Percentiles rank a stretch among this genome's conserved stretches.
phyloP scores from a whole-genome alignment of 1,140 invertebrate species.

The Bombus pyrosoma region DNA sequence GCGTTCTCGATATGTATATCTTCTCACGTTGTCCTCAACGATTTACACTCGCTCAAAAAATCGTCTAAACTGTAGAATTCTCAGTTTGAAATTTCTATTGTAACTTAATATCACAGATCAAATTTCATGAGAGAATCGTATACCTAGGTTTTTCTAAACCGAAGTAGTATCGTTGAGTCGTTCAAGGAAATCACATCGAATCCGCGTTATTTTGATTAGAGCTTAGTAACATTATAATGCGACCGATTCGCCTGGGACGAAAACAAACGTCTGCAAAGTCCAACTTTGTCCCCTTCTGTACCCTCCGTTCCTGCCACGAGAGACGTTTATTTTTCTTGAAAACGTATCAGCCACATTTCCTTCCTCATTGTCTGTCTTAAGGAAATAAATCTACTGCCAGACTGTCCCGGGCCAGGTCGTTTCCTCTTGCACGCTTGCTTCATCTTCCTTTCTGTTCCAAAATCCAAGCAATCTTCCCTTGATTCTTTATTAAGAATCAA shows the following conservation, averaged over 20 bases:
- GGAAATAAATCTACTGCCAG: slow-evolving; percentile 72
- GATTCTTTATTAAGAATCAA: background rate
- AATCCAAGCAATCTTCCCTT: background rate
- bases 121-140: too few species aligned
- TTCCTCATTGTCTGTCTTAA: slow-evolving; percentile 75
- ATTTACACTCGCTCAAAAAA: too few species aligned
- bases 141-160: background rate
- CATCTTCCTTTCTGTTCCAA: background rate
- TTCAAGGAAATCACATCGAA: background rate
- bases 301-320: slow-evolving; percentile 24
- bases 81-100: too few species aligned
- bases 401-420: slow-evolving; percentile 35
- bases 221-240: slow-evolving; percentile 61
- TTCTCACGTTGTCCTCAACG: too few species aligned
- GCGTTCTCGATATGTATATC: too few species aligned
- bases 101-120: too few species aligned
- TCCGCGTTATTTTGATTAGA: slow-evolving; percentile 55
- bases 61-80: too few species aligned
- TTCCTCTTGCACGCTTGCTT: slow-evolving; percentile 26
- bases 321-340: slow-evolving; percentile 76
- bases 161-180: background rate
- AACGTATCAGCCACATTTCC: slow-evolving; percentile 75
- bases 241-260: slow-evolving; percentile 55
- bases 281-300: slow-evolving; percentile 42
- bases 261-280: slow-evolving; percentile 63